phyloP scores from a whole-genome alignment of 2,797 vertebrate genomes.

The Erethizon dorsatum region DNA sequence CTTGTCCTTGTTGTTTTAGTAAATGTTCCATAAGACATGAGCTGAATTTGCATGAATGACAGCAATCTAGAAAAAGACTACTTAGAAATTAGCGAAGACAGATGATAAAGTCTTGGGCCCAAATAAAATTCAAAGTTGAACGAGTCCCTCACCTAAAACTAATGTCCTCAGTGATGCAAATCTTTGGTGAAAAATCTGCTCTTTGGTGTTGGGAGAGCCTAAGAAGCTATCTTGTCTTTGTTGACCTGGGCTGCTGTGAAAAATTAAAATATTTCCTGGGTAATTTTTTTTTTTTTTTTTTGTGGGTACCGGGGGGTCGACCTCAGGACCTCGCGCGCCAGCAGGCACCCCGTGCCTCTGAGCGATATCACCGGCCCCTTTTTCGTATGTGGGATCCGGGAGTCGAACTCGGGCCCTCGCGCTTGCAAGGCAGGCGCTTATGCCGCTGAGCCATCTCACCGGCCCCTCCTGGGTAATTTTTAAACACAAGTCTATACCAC shows the following conservation, averaged over 20 bases:
- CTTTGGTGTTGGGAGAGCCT: neutral
- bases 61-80: neutral
- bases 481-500: neutral
- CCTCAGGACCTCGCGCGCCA: too few relatives aligned
- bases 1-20: conserved; percentile 8
- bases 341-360: too few relatives aligned
- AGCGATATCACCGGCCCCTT: too few relatives aligned
- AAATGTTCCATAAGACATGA: neutral
- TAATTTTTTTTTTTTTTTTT: too few relatives aligned
- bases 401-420: too few relatives aligned
- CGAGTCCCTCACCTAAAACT: neutral
- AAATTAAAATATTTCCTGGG: conserved; percentile 1
- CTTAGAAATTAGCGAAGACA: conserved; percentile 21
- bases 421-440: too few relatives aligned
- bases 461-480: neutral
- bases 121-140: neutral
- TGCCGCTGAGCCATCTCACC: too few relatives aligned
- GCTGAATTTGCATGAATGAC: conserved; percentile 1
- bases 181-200: neutral
- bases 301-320: too few relatives aligned
- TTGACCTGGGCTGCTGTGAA: neutral
- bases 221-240: neutral
- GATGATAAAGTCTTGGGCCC: neutral
- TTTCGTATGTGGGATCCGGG: too few relatives aligned
- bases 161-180: neutral